Percentiles rank a stretch among this genome's conserved stretches.
Conservation (phyloP, 2,797 vertebrate genomes). For the Hypotaenidia philippensis region DNA sequence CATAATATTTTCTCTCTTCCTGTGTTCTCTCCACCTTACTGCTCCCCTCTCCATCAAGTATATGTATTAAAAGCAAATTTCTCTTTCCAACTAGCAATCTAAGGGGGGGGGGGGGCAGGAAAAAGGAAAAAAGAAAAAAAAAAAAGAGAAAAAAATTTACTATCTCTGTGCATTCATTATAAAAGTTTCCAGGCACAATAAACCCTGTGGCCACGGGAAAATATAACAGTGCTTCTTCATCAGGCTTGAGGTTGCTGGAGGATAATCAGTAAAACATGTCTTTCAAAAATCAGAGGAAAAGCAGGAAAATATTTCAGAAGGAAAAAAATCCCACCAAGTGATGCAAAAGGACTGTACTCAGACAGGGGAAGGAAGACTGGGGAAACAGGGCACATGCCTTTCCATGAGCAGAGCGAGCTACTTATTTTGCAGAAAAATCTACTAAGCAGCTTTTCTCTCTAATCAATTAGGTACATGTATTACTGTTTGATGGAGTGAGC, state of each 20-base stretch:
- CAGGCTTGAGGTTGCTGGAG: constrained; percentile 22
- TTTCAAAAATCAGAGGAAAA: constrained; percentile 24
- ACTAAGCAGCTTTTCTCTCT: background rate
- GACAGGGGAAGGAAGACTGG: background rate
- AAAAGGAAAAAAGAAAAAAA: fast-evolving
- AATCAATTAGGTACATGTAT: background rate
- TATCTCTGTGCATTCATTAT: background rate
- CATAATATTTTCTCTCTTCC: constrained; percentile 24
- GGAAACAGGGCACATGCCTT: background rate
- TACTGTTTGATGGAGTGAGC: background rate
- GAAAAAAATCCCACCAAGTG: background rate
- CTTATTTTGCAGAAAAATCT: constrained; percentile 5
- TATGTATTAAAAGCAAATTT: background rate
- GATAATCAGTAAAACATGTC: constrained; percentile 52
- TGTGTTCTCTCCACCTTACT: background rate
- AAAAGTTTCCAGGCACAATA: constrained; percentile 47
- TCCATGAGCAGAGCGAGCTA: background rate
- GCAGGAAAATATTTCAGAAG: background rate
- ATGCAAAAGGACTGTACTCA: background rate
- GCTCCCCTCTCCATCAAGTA: background rate
- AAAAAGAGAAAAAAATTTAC: background rate
- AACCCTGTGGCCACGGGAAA: constrained; percentile 38
- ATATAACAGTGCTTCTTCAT: background rate
- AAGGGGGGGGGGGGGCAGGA: background rate
- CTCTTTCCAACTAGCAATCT: background rate